These are phyloP conservation scores for Cosmia pyralina DNA, from an alignment of 2,888 invertebrate species.

Conservation along the genomic window DNA sequence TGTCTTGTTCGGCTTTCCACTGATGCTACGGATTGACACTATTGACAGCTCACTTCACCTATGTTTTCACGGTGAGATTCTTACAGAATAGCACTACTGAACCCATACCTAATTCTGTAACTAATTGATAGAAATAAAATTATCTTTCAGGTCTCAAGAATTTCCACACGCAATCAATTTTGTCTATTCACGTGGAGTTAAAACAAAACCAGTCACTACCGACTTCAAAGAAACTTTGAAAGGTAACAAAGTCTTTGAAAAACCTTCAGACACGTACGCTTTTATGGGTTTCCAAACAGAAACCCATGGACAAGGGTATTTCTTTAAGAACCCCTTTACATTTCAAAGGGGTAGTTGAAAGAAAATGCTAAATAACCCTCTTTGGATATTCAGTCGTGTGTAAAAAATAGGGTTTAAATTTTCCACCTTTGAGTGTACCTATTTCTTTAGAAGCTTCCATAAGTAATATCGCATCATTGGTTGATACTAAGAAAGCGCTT, in stretches of 20 bases:
- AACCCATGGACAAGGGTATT: conserved; percentile 44
- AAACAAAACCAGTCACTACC: conserved; percentile 16
- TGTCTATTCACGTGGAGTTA: background rate
- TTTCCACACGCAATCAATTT: background rate
- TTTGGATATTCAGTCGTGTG: conserved; percentile 48
- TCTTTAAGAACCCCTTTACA: conserved; percentile 56
- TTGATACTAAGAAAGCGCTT: background rate
- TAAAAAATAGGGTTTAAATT: conserved; percentile 27
- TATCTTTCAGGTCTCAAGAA: too few relatives aligned
- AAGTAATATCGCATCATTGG: conserved; percentile 13
- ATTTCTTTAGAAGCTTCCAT: conserved; percentile 2
- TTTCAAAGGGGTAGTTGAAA: conserved; percentile 54
- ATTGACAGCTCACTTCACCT: too few relatives aligned
- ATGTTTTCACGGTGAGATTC: too few relatives aligned
- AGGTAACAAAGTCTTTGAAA: conserved; percentile 52
- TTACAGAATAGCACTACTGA: too few relatives aligned
- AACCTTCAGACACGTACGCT: conserved; percentile 45
- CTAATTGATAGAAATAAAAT: background rate
- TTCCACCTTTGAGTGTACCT: conserved; percentile 15
- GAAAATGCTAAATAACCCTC: conserved; percentile 51
- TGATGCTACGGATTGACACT: too few relatives aligned
- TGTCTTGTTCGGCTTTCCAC: too few relatives aligned
- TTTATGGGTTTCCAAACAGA: conserved; percentile 43
- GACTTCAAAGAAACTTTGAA: conserved; percentile 48
- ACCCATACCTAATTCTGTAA: too few relatives aligned